Conservation (phyloP, 2,113 vertebrate species). For the Anthoscopus minutus region DNA sequence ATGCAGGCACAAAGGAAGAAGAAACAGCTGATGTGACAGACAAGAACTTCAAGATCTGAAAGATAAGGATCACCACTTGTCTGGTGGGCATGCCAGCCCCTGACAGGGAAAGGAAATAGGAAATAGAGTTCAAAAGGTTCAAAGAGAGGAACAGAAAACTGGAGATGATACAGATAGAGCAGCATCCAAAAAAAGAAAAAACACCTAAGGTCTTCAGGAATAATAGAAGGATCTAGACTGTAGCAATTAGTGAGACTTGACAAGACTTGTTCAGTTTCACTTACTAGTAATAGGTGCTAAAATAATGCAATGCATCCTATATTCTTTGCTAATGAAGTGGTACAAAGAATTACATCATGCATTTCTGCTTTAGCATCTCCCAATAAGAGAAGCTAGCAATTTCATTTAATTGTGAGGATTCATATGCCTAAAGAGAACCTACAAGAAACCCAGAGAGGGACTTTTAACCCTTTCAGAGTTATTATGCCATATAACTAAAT, state of each 20-base stretch:
- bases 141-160: background rate
- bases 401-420: background rate
- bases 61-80: background rate
- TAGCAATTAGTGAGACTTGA: background rate
- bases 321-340: background rate
- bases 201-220: background rate
- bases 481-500: background rate
- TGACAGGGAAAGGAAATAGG: background rate
- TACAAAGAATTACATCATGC: background rate
- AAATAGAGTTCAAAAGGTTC: background rate
- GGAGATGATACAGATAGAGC: background rate
- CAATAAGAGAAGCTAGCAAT: background rate
- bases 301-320: background rate
- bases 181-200: background rate
- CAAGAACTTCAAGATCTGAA: background rate
- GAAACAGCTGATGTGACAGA: background rate
- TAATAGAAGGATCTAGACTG: background rate
- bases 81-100: background rate
- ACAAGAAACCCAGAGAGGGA: background rate
- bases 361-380: background rate
- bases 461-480: background rate
- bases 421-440: background rate
- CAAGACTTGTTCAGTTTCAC: background rate
- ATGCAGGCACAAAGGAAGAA: background rate
- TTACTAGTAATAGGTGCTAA: background rate